Evolutionary conservation across 2,888 invertebrate species (phyloP).

Genomic region (Parnassius glacialis): DNA sequence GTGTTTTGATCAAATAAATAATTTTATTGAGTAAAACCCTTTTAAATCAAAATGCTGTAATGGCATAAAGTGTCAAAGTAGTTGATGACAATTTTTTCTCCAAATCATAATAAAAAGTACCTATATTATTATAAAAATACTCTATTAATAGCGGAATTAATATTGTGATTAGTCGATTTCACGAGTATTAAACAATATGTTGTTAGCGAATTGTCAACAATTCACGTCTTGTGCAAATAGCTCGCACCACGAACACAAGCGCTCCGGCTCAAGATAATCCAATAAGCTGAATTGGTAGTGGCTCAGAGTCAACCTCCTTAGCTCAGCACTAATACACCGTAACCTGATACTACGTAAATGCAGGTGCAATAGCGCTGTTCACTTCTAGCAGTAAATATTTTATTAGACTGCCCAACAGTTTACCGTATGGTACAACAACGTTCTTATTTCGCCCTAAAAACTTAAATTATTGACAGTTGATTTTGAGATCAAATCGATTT

Average conservation of each 20-base stretch:
- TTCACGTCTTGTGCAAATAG: constrained; percentile 22
- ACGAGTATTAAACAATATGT: constrained; percentile 8
- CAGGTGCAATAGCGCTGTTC: constrained; percentile 2
- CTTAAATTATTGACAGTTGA: too few relatives aligned
- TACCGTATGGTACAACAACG: neutral
- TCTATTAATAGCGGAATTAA: neutral
- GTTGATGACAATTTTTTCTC: too few relatives aligned
- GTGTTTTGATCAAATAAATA: too few relatives aligned
- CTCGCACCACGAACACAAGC: constrained; percentile 30
- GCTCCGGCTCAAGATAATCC: constrained; percentile 46
- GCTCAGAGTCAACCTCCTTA: constrained; percentile 56
- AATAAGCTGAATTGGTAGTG: constrained; percentile 58
- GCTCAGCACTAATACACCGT: constrained; percentile 31
- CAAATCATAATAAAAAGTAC: too few relatives aligned
- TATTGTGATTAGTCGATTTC: constrained; percentile 7
- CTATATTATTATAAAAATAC: too few relatives aligned
- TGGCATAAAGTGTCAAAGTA: too few relatives aligned
- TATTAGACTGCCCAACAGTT: constrained; percentile 3
- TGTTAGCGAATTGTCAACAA: constrained; percentile 19
- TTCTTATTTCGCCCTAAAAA: too few relatives aligned
- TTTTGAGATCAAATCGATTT: too few relatives aligned
- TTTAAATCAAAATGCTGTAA: too few relatives aligned
- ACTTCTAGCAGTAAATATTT: neutral
- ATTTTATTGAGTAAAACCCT: too few relatives aligned
- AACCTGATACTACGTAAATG: constrained; percentile 29